A percentile compares a stretch with the other conserved stretches of the same genome.
These are phyloP conservation scores for Phrynocephalus versicolor DNA, from an alignment of 2,113 vertebrate species.

Conservation along the genomic window DNA sequence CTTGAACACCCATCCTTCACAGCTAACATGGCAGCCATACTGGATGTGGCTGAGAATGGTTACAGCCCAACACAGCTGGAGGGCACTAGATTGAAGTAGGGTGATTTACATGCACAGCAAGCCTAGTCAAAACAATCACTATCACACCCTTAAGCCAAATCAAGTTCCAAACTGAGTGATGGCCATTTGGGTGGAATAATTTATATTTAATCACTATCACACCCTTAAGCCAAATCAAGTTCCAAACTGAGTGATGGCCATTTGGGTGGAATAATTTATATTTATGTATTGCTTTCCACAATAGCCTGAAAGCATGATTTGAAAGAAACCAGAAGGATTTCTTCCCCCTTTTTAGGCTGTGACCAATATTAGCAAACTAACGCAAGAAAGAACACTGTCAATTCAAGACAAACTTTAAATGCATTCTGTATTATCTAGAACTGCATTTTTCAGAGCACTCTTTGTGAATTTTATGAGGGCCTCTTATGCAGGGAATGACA, in stretches of 20 bases:
- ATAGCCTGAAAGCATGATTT: not conserved
- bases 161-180: not conserved
- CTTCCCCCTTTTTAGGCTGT: not conserved
- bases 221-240: not conserved
- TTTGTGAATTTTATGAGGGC: not conserved
- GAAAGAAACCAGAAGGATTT: not conserved
- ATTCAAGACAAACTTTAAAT: not conserved
- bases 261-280: not conserved
- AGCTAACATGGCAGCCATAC: not conserved
- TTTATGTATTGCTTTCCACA: not conserved
- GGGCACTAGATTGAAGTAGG: not conserved
- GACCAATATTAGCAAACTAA: not conserved
- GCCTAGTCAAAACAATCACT: not conserved
- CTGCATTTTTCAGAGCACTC: not conserved
- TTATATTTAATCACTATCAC: not conserved
- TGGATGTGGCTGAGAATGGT: not conserved
- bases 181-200: not conserved
- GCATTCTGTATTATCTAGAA: not conserved
- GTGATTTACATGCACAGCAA: not conserved
- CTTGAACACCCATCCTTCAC: not conserved
- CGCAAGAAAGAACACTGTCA: not conserved
- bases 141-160: not conserved
- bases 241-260: not conserved
- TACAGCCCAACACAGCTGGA: not conserved
- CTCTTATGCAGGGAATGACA: not conserved